Base-by-base conservation (phyloP, 2,797 vertebrate species). In the Petrocephalus sullivani region DNA sequence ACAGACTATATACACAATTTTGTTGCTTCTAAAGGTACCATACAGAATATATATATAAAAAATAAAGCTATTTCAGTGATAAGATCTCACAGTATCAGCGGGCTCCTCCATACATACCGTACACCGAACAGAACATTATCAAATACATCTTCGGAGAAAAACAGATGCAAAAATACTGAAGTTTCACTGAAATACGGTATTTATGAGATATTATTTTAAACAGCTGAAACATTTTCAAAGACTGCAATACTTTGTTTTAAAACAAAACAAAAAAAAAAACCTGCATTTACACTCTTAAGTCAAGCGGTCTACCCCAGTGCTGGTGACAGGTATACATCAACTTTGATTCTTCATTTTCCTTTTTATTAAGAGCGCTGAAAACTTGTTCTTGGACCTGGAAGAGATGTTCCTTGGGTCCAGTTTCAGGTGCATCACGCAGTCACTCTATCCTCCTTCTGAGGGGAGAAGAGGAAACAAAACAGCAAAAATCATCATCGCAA, bases 361-460 rank as follows among this genome's bases (percentile, higher is more conserved):
- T 90, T 96, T 93, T 96, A 54, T n/a, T 37, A 58, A 37, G 46
- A 19, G 54, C 12, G 96, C 94, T 95, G 93, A 94, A 95, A 71
- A 16, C 64, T 37, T 71, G 64, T 71, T 71, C 16, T 37, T 71
- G 64, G 64, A 93, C 92, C 93, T 60, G 64, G 93, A 96, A 92
- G 94, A 94, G 95, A 95, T 94, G 94, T 88, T 93, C 94, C 93
- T 89, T 92, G 88, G 92, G 93, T 93, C 93, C 91, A 88, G 91
- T 91, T 89, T 88, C 92, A 90, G 91, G 91, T 37, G 93, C 91
- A 95, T 96, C 98, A 99, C 23, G 97, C 98, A 90, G 98, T 96
- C 96, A 98, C 97, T 94, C 98, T 99, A 96, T 98, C 99, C 91
- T 99, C 98, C 97, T 99, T 99, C 98, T 99, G 95, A 6, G 88